These are phyloP conservation scores for Garrulus glandarius DNA, from an alignment of 2,797 vertebrate genomes.

Conservation along the genomic window DNA sequence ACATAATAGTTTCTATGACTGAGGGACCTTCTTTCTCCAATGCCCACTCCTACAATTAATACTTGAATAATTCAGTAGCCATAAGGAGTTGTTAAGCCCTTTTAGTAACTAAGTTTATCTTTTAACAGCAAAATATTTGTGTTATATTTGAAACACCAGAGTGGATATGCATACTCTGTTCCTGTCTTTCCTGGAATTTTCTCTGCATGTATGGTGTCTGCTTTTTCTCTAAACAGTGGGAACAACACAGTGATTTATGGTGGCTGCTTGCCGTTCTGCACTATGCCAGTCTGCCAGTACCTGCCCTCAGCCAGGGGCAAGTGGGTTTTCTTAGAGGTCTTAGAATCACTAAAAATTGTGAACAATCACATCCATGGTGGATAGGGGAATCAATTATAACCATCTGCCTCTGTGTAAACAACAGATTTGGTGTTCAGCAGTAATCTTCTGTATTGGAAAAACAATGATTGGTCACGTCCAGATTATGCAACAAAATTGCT, in stretches of 20 bases:
- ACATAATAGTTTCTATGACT: background rate
- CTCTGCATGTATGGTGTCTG: accelerated
- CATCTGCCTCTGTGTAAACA: background rate
- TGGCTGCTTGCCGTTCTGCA: background rate
- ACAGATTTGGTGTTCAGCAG: background rate
- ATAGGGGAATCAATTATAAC: background rate
- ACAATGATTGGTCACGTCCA: background rate
- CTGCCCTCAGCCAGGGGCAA: background rate
- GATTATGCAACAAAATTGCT: background rate
- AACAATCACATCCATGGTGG: background rate
- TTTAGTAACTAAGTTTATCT: background rate
- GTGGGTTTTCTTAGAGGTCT: background rate
- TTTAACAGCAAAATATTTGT: background rate
- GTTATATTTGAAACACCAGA: background rate
- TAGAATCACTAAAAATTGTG: background rate
- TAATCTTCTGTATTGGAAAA: background rate
- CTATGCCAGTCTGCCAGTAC: background rate
- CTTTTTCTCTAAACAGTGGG: background rate
- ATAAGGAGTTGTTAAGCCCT: background rate
- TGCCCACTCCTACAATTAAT: background rate
- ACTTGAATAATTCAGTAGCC: background rate
- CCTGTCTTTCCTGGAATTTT: background rate
- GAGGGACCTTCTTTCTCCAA: background rate
- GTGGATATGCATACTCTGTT: background rate
- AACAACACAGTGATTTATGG: background rate